A percentile compares a stretch with the other conserved stretches of the same genome.
phyloP scores from a whole-genome alignment of 2,113 vertebrate genomes.

The Vidua chalybeata region DNA sequence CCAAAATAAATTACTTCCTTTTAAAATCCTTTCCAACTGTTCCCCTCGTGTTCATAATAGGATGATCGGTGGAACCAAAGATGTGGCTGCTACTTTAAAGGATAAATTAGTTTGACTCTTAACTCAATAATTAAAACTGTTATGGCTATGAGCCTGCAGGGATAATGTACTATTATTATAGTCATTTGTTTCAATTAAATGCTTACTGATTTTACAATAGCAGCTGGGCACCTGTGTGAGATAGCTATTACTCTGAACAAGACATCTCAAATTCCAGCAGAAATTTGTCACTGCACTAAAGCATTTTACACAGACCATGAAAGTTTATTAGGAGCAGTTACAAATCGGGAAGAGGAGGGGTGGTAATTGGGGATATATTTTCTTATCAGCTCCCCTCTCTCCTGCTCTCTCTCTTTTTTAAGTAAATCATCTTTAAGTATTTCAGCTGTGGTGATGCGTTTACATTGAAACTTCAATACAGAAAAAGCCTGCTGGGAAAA shows the following conservation, averaged over 20 bases:
- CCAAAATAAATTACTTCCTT: conserved; percentile 58
- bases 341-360: conserved; percentile 38
- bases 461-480: conserved; percentile 41
- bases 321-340: conserved; percentile 78
- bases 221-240: conserved; percentile 96
- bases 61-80: conserved; percentile 71
- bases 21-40: conserved; percentile 58
- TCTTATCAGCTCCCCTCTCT: conserved; percentile 49
- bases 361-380: conserved; percentile 57
- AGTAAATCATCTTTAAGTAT: conserved; percentile 61
- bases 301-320: conserved; percentile 73
- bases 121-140: conserved; percentile 99
- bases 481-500: conserved; percentile 32
- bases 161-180: conserved; percentile 99
- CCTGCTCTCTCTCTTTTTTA: conserved; percentile 2
- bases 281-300: conserved; percentile 76
- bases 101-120: conserved; percentile 92
- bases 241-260: conserved; percentile 96
- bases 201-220: conserved; percentile 99
- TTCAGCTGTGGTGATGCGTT: conserved; percentile 42
- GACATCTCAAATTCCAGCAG: conserved; percentile 89
- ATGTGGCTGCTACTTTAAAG: conserved; percentile 87
- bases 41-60: conserved; percentile 58
- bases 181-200: conserved; percentile 99
- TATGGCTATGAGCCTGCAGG: conserved; percentile 93